Evolutionary conservation across 2,797 vertebrate species (phyloP).

Genomic region (Propithecus perrieri): DNA sequence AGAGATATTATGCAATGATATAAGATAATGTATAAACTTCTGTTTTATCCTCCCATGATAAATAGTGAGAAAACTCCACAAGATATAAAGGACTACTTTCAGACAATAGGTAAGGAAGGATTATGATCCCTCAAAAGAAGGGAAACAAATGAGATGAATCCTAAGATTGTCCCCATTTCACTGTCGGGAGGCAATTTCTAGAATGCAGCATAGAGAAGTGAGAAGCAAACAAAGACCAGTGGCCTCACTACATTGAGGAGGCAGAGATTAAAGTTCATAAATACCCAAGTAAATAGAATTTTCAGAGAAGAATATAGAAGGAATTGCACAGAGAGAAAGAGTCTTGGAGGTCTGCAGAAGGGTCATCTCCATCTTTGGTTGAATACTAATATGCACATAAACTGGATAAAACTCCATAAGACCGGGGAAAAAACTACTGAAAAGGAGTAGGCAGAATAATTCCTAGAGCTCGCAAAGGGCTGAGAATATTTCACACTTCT

Average conservation of each 20-base stretch:
- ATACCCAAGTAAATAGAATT: no score
- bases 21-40: neutral
- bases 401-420: no score
- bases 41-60: neutral
- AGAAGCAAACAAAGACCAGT: no score
- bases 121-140: neutral
- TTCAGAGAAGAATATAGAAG: no score
- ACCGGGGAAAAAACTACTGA: no score
- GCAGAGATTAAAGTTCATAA: no score
- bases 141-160: neutral
- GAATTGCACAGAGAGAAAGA: no score
- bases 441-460: neutral
- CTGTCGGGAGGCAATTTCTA: neutral
- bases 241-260: no score
- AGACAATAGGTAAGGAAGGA: neutral
- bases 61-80: neutral
- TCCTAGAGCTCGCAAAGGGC: neutral
- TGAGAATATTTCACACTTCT: neutral
- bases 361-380: no score
- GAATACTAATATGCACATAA: no score
- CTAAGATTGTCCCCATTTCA: neutral
- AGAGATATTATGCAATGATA: neutral
- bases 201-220: no score
- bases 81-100: neutral
- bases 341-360: no score